phyloP scores from a whole-genome alignment of 35 echinoderm and acorn worm species.

The Stichopus chloronotus region DNA sequence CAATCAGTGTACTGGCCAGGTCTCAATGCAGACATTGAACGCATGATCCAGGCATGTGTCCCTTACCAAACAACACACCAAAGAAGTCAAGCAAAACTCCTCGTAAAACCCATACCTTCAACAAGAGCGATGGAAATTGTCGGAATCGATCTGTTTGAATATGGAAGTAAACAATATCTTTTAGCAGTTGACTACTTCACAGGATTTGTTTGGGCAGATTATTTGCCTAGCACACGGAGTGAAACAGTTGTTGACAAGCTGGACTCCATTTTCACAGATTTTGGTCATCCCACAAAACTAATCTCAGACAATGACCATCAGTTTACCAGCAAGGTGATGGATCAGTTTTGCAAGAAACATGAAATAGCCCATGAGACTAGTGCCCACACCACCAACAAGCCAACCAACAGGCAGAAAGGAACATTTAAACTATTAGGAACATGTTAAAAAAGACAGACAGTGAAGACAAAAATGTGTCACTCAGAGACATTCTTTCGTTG shows the following conservation, averaged over 20 bases:
- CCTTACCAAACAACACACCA: conserved; percentile 32
- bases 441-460: conserved; percentile 25
- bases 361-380: conserved; percentile 44
- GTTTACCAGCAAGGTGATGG: conserved; percentile 17
- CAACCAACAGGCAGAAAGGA: conserved; percentile 25
- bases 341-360: conserved; percentile 27
- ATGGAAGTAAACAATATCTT: conserved; percentile 34
- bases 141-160: conserved; percentile 48
- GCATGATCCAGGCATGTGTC: conserved; percentile 45
- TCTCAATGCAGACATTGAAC: conserved; percentile 52
- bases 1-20: conserved; percentile 57
- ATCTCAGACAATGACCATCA: conserved; percentile 56
- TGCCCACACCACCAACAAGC: conserved; percentile 46
- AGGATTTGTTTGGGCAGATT: conserved; percentile 57
- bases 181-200: conserved; percentile 62
- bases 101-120: conserved; percentile 27
- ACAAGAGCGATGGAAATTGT: conserved; percentile 57
- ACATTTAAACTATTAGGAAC: conserved; percentile 54
- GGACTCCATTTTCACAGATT: conserved; percentile 35
- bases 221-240: conserved; percentile 34
- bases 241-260: conserved; percentile 35
- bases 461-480: conserved; percentile 24
- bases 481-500: conserved; percentile 20
- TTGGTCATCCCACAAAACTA: conserved; percentile 40
- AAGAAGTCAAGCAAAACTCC: conserved; percentile 50